Percentiles rank a stretch among this genome's conserved stretches.
These are phyloP conservation scores for Acomys russatus DNA, from an alignment of 2,797 vertebrate genomes.

Conservation along the genomic window DNA sequence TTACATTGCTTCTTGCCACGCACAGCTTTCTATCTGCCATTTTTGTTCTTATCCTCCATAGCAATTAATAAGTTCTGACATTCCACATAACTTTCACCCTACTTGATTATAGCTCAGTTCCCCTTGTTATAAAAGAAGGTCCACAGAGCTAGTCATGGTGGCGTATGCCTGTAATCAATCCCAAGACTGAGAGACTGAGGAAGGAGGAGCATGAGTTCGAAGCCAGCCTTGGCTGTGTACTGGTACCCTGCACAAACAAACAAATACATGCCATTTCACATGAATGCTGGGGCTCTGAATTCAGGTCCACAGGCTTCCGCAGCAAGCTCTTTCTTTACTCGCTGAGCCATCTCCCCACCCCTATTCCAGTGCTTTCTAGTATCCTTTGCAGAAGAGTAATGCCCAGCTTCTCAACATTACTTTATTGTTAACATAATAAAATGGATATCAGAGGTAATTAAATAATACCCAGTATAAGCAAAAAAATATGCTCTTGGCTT, in stretches of 20 bases:
- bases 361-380: not conserved
- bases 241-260: not conserved
- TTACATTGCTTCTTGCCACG: not conserved
- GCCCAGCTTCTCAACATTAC: constrained; percentile 3
- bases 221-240: not conserved
- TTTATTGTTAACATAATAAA: not conserved
- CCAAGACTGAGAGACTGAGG: not conserved
- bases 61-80: constrained; percentile 1
- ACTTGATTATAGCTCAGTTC: not conserved
- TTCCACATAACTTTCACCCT: not conserved
- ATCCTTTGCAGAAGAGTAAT: not conserved
- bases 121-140: not conserved
- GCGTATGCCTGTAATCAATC: not conserved
- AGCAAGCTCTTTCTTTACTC: not conserved
- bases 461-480: constrained; percentile 1
- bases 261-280: not conserved
- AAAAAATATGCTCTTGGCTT: not conserved
- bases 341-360: not conserved
- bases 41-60: constrained; percentile 22
- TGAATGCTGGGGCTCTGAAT: not conserved
- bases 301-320: not conserved
- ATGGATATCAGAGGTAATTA: not conserved
- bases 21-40: not conserved
- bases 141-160: not conserved
- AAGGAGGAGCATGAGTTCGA: not conserved